A percentile compares a stretch with the other conserved stretches of the same genome.
These are phyloP conservation scores for Timema cristinae DNA, from an alignment of 2,888 invertebrate genomes.

Conservation along the genomic window DNA sequence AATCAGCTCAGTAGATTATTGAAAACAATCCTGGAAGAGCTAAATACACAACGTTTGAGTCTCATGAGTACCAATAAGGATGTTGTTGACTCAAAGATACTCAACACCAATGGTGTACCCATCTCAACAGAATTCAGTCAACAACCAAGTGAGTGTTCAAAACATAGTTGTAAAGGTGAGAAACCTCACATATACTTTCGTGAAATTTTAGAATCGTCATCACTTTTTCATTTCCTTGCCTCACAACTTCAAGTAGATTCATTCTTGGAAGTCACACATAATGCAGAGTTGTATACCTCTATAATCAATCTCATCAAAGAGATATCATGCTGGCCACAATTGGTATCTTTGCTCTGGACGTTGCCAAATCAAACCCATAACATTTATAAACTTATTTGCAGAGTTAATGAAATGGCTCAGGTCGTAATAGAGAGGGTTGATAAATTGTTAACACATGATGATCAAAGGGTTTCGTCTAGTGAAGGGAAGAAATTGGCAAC, in stretches of 20 bases:
- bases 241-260: slow-evolving; percentile 37
- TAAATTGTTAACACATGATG: slow-evolving; percentile 13
- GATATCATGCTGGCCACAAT: slow-evolving; percentile 25
- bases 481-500: background rate
- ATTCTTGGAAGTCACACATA: slow-evolving; percentile 41
- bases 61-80: too few relatives aligned
- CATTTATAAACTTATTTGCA: slow-evolving; percentile 22
- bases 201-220: slow-evolving; percentile 27
- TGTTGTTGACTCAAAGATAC: too few relatives aligned
- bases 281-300: slow-evolving; percentile 37
- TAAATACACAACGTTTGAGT: background rate
- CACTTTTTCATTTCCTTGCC: slow-evolving; percentile 30
- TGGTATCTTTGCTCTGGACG: slow-evolving; percentile 29
- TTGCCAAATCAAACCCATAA: slow-evolving; percentile 28
- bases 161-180: too few relatives aligned
- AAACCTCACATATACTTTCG: slow-evolving; percentile 10
- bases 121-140: too few relatives aligned
- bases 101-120: too few relatives aligned
- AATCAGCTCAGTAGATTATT: slow-evolving; percentile 38
- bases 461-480: slow-evolving; percentile 18
- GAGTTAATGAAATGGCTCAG: too few relatives aligned
- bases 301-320: slow-evolving; percentile 31
- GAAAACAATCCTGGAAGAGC: slow-evolving; percentile 29
- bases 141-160: too few relatives aligned
- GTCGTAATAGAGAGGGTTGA: slow-evolving; percentile 16